Evolutionary conservation across 2,888 invertebrate species (phyloP).

Genomic region (Stenotaenia linearis): DNA sequence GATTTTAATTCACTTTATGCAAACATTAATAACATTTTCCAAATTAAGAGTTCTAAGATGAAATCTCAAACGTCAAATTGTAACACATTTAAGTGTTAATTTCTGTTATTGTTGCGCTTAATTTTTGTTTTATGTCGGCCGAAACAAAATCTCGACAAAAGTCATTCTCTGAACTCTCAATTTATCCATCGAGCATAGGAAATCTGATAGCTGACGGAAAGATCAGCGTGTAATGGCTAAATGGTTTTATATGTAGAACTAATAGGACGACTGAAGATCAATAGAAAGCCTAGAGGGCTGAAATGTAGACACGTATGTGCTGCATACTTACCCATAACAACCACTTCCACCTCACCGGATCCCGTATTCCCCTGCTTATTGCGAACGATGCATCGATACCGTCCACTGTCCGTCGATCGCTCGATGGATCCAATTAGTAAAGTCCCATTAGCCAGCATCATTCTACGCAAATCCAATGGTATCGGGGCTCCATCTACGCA

Average conservation of each 20-base stretch:
- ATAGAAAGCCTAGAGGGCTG: not conserved
- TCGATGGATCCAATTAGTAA: conserved; percentile 30
- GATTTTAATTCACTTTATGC: not conserved
- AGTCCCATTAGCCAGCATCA: conserved; percentile 30
- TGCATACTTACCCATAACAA: conserved; percentile 30
- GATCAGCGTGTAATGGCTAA: not conserved
- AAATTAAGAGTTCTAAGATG: not conserved
- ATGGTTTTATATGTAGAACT: not conserved
- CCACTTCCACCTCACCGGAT: conserved; percentile 33
- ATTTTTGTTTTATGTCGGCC: not conserved
- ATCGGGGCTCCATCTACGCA: conserved; percentile 29
- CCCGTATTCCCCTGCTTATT: conserved; percentile 31
- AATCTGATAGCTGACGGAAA: not conserved
- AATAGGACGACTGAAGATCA: not conserved
- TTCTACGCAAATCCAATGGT: conserved; percentile 31
- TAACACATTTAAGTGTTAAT: not conserved
- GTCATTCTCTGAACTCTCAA: not conserved
- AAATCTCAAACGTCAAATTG: not conserved
- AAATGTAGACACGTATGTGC: not conserved
- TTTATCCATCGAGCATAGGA: not conserved
- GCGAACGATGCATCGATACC: conserved; percentile 30
- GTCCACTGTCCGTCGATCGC: conserved; percentile 28
- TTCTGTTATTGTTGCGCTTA: no score
- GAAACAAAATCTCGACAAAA: not conserved
- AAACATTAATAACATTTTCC: not conserved